Percentiles rank a stretch among this genome's conserved stretches.
These are phyloP conservation scores for Cotesia typhae DNA, from an alignment of 1,140 invertebrate genomes.

Conservation along the genomic window DNA sequence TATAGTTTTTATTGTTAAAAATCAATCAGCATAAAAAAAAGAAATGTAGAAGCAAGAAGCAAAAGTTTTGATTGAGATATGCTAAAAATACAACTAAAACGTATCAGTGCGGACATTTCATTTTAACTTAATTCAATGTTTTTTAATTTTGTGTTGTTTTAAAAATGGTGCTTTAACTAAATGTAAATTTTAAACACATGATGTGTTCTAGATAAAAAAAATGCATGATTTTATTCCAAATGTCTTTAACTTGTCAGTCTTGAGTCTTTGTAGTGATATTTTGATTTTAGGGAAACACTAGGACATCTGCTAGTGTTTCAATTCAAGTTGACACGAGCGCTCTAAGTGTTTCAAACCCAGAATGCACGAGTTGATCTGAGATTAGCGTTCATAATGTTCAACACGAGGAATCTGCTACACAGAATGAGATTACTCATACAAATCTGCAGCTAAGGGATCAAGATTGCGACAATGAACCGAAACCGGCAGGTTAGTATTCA, in stretches of 20 bases:
- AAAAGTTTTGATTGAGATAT: too few species aligned
- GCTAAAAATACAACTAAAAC: too few species aligned
- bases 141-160: too few species aligned
- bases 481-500: slow-evolving; percentile 10
- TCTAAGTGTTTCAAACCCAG: slow-evolving; percentile 15
- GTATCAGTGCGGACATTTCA: too few species aligned
- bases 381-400: slow-evolving; percentile 21
- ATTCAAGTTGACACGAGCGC: slow-evolving; percentile 11
- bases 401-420: slow-evolving; percentile 14
- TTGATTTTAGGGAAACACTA: slow-evolving; percentile 26
- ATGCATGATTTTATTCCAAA: too few species aligned
- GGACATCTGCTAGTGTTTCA: neutral
- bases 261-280: slow-evolving; percentile 4
- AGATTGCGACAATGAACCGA: neutral
- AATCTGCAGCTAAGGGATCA: neutral
- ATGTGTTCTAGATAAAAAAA: too few species aligned
- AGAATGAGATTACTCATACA: slow-evolving; percentile 22
- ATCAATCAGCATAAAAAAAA: too few species aligned
- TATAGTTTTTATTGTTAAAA: too few species aligned
- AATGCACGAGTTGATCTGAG: slow-evolving; percentile 1
- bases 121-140: too few species aligned
- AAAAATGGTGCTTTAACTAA: too few species aligned
- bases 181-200: too few species aligned
- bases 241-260: slow-evolving; percentile 10
- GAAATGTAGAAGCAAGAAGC: too few species aligned